Evolutionary conservation across 2,797 vertebrate genomes (phyloP).

Genomic region (Eupleurogrammus muticus): DNA sequence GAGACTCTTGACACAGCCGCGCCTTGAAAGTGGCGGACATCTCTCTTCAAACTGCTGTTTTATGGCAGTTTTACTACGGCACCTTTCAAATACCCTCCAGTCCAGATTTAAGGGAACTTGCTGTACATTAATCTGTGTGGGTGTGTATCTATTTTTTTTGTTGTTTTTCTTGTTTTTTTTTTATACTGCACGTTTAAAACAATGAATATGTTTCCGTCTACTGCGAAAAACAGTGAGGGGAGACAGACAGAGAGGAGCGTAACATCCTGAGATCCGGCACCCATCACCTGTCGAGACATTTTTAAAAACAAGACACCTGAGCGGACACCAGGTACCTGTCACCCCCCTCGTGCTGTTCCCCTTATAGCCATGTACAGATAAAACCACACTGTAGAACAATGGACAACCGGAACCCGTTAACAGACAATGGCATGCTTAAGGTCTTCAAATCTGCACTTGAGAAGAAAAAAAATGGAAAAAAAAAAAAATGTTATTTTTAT

Average conservation of each 20-base stretch:
- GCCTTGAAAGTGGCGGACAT: conserved; percentile 61
- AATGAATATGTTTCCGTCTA: conserved; percentile 77
- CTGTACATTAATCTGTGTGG: conserved; percentile 77
- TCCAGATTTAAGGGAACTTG: conserved; percentile 65
- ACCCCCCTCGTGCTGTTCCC: conserved; percentile 64
- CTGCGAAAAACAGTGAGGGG: conserved; percentile 70
- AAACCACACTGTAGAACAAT: conserved; percentile 80
- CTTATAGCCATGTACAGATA: conserved; percentile 82
- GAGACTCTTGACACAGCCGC: conserved; percentile 64
- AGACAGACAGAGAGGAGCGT: conserved; percentile 53
- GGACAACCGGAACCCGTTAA: conserved; percentile 78
- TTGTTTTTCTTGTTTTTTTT: conserved; percentile 46
- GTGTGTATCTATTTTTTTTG: conserved; percentile 63
- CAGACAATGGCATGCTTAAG: conserved; percentile 87
- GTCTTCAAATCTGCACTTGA: conserved; percentile 85
- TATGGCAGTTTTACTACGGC: conserved; percentile 80
- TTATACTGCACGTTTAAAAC: conserved; percentile 87
- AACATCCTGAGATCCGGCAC: conserved; percentile 42
- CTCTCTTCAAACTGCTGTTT: conserved; percentile 82
- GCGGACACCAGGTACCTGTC: conserved; percentile 56
- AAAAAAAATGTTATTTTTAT: conserved; percentile 58
- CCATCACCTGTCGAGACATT: conserved; percentile 65
- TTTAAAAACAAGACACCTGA: conserved; percentile 60
- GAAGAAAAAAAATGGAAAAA: conserved; percentile 66
- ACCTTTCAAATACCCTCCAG: conserved; percentile 69